Evolutionary conservation across 2,113 vertebrate genomes (phyloP).

Genomic region (Ranitomeya variabilis): DNA sequence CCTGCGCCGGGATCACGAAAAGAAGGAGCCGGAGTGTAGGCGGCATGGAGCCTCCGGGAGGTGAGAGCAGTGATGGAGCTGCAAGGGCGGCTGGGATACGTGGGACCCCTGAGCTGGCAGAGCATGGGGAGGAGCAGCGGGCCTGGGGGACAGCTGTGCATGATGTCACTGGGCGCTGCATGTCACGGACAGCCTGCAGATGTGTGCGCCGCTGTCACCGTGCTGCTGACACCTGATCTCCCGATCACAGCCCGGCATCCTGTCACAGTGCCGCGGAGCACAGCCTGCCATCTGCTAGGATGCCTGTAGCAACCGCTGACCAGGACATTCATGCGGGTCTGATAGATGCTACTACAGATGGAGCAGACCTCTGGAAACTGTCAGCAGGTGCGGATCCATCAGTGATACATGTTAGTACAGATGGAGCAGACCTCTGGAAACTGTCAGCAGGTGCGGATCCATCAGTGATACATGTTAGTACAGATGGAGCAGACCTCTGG

Average conservation of each 20-base stretch:
- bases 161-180: slow-evolving; percentile 54
- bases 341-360: not conserved
- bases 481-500: no score
- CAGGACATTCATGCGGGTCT: no score
- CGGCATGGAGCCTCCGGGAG: slow-evolving; percentile 71
- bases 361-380: not conserved
- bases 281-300: no score
- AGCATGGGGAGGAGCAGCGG: not conserved
- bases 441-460: no score
- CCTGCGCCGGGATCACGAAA: slow-evolving; percentile 69
- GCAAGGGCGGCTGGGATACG: not conserved
- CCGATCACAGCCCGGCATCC: no score
- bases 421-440: no score
- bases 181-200: not conserved
- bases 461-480: no score
- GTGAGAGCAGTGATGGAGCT: slow-evolving; percentile 64
- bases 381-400: not conserved
- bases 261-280: no score
- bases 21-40: slow-evolving; percentile 71
- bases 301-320: no score
- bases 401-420: no score
- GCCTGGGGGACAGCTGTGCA: slow-evolving; percentile 24
- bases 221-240: no score
- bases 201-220: not conserved
- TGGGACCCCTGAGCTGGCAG: not conserved